phyloP scores from a whole-genome alignment of 2,113 vertebrate genomes.

The Podarcis raffonei region DNA sequence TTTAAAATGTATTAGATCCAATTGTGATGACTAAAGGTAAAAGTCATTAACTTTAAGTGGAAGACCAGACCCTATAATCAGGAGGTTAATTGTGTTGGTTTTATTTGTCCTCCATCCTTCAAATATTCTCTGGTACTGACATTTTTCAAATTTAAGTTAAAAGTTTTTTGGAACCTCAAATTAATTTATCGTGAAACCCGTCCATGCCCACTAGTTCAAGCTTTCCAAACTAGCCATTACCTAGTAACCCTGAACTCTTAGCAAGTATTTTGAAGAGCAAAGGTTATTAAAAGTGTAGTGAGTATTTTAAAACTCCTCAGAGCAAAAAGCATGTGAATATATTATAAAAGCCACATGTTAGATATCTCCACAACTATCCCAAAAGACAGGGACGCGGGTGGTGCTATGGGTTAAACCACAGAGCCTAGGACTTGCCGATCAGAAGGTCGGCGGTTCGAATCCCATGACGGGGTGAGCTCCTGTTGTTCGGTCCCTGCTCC shows the following conservation, averaged over 20 bases:
- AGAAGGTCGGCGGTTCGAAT: too few relatives aligned
- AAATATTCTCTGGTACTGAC: constrained; percentile 26
- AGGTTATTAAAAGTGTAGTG: background rate
- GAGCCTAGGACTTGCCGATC: too few relatives aligned
- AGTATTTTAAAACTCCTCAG: background rate
- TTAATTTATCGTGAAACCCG: constrained; percentile 26
- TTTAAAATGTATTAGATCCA: constrained; percentile 31
- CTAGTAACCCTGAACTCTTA: constrained; percentile 11
- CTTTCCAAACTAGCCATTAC: constrained; percentile 3
- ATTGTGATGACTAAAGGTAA: constrained; percentile 40
- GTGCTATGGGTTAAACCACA: too few relatives aligned
- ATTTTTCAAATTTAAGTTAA: constrained; percentile 35
- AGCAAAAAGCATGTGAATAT: background rate
- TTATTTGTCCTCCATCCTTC: constrained; percentile 29
- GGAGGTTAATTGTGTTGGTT: constrained; percentile 36
- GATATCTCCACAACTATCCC: background rate
- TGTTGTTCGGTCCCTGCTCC: too few relatives aligned
- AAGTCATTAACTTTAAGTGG: constrained; percentile 34
- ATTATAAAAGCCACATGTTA: background rate
- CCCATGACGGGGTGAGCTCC: too few relatives aligned
- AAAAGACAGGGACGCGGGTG: background rate
- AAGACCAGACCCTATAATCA: constrained; percentile 33
- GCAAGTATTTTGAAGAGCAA: constrained; percentile 7
- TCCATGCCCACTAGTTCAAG: background rate
- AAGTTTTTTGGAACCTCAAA: constrained; percentile 1